Conservation (phyloP, 2,113 vertebrate species). For the Geococcyx californianus region DNA sequence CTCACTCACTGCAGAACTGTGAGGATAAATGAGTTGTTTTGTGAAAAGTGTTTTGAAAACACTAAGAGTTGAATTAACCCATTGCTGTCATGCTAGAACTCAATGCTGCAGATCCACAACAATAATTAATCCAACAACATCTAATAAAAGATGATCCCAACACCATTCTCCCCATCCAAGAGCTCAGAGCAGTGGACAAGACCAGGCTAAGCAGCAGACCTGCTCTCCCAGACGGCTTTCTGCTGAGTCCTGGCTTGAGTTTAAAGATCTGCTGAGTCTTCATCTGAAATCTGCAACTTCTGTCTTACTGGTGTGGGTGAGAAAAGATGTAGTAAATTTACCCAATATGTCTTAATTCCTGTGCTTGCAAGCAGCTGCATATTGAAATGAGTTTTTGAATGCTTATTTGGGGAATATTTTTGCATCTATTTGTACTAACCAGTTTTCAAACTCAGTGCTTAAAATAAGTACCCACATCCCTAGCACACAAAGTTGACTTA, state of each 20-base stretch:
- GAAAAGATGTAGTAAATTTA: conserved; percentile 39
- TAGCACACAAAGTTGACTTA: background rate
- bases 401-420: conserved; percentile 67
- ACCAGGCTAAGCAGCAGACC: background rate
- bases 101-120: background rate
- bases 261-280: conserved; percentile 21
- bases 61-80: background rate
- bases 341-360: conserved; percentile 39
- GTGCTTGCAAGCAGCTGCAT: conserved; percentile 52
- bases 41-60: background rate
- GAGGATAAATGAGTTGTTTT: background rate
- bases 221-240: background rate
- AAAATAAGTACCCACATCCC: conserved; percentile 24
- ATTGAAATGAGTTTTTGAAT: conserved; percentile 43
- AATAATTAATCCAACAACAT: background rate
- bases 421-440: conserved; percentile 44
- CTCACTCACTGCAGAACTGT: background rate
- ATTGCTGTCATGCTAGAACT: background rate
- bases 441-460: conserved; percentile 19
- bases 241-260: background rate
- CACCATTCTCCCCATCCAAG: background rate
- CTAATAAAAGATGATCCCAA: background rate
- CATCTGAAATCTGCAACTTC: conserved; percentile 17
- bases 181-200: background rate
- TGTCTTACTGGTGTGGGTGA: background rate